Percentiles rank a stretch among this genome's conserved stretches.
Evolutionary conservation across 2,113 vertebrate genomes (phyloP).

Genomic region (Arizona elegans): DNA sequence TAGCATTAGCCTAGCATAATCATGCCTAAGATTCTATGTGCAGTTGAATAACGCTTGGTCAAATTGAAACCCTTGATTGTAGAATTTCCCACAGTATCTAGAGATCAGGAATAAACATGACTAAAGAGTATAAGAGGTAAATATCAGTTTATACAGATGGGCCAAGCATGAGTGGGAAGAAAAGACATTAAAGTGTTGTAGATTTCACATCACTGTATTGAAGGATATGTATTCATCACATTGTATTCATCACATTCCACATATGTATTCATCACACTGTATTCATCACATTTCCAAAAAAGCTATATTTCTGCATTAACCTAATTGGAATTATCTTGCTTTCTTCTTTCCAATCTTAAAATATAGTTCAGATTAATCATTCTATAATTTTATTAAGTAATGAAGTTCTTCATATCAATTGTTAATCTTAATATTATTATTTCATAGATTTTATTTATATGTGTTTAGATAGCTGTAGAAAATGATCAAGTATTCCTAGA

Average conservation of each 20-base stretch:
- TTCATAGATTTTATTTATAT: not conserved
- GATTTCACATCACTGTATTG: not conserved
- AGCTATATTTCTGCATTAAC: not conserved
- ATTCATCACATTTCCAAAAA: not conserved
- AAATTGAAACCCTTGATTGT: conserved; percentile 14
- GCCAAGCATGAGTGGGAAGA: conserved; percentile 2
- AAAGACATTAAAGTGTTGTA: not conserved
- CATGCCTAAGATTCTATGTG: conserved; percentile 23
- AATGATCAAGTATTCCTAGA: not conserved
- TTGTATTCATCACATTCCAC: too few relatives aligned
- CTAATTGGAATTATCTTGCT: not conserved
- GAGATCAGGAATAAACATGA: not conserved
- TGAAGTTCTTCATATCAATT: not conserved
- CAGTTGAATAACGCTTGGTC: not conserved
- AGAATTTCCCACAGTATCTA: not conserved
- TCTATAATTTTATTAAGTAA: not conserved
- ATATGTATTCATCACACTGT: too few relatives aligned
- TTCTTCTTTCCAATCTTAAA: not conserved
- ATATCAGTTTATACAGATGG: not conserved
- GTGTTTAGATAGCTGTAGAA: not conserved
- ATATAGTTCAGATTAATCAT: not conserved
- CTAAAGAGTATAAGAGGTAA: not conserved
- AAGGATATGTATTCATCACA: not conserved
- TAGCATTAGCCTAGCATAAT: conserved; percentile 17
- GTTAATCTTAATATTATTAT: not conserved